Base-by-base conservation (phyloP, 2,888 invertebrate genomes). In the Exocentrus adspersus region DNA sequence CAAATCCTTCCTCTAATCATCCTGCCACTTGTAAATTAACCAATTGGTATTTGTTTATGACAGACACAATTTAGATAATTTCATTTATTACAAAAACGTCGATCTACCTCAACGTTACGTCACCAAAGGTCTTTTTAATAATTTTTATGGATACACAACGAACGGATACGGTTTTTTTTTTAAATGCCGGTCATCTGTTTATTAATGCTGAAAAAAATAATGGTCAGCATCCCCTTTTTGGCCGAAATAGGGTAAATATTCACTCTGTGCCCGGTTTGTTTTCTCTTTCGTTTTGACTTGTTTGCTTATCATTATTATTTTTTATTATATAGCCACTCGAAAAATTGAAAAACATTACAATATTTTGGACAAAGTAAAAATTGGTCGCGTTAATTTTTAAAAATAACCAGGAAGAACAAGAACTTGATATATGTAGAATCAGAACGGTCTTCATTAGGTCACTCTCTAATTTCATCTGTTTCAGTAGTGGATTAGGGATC, bases 191-290 rank as follows among this genome's bases (percentile, higher is more conserved):
- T 20, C n/a, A 42, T 7, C 5, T 21, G 43, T 54, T 54, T 54
- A 54, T 45, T 54, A 54, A 54, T 43, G 43, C 28, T 54, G 43
- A 54, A 54, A 54, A n/a, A 54, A 54, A 54, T 54, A 48, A 48
- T 48, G 24, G 16, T 16, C 28, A 54, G 5, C 12, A 41, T 12
- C 10, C n/a, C 16, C 28, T 16, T 14, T 41, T 24, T n/a, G 16
- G 28, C 12, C 24, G 19, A 54, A 16, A 42, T 14, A 6, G 24
- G 54, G 17, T 54, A 43, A 43, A 54, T 28, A 54, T 43, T 24
- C 20, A 54, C 16, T 54, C 43, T 54, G 24, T 54, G 17, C 24
- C 54, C 20, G 43, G 54, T 54, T 54, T 28, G 24, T 54, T 43
- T 43, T 54, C 53, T n/a, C 21, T 12, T 42, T 42, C 41, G 14